Base-by-base conservation (phyloP, 53 echinoderm and acorn worm genomes). In the Zoroaster sp. region DNA sequence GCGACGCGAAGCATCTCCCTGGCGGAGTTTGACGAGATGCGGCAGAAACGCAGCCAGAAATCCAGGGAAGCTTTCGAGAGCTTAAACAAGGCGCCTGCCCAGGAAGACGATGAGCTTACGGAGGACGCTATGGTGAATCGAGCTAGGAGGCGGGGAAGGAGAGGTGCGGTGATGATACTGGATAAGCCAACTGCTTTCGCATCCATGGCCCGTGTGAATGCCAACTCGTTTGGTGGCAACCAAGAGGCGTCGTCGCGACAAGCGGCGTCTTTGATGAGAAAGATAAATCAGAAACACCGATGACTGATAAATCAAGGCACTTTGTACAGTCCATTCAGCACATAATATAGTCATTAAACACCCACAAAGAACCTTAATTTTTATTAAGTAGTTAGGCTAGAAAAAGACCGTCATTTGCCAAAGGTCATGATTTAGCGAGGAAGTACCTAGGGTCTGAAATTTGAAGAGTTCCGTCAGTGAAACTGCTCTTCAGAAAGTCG, bases 11-110 rank as follows among this genome's bases (percentile, higher is more conserved):
- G 96, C 70, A 94, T 96, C 45, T 96, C 96, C 8, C 83, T 96
- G 9, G 91, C 88, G 35, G 96, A 96, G 79, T 96, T 94, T 68
- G 94, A 94, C 66, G 89, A 93, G 68, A 90, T 93, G 93, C 72
- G 93, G 30, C 88, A 53, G 42, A 67, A 75, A 74, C 69, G 88
- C 32, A 74, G 88, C 0, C 63, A 91, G 36, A 53, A 52, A 65
- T 89, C 89, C 25, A 80, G 91, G 63, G 78, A 91, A 55, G 73
- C 77, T 0, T 72, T 89, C 2, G 87, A 93, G 37, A 89, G 75
- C 35, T 74, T 38, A 4, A 63, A 43, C 68, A 15, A 63, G 43
- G 68, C 28, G 15, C 37, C 54, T 25, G 43, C 38, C 5, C 30
- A 46, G 68, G 89, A 70, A 23, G 78, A 54, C 6, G 91, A 65